Evolutionary conservation across 2,888 invertebrate species (phyloP), one percentile per base, ranked within the genome.

Genomic region (Sinohyriopsis cumingii): DNA sequence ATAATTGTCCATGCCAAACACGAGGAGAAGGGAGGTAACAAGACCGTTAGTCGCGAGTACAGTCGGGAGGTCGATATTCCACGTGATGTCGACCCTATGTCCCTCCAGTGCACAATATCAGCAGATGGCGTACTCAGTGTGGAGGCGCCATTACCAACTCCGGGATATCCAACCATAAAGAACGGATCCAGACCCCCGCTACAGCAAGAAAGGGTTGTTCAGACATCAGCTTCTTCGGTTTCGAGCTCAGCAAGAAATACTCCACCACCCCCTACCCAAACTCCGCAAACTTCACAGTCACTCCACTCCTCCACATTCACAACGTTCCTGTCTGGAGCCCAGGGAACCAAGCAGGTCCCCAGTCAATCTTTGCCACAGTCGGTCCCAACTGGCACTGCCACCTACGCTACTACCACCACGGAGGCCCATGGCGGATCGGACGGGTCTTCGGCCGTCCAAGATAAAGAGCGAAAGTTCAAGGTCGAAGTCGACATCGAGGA

Each of bases 401-500:
- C 54, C 45, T 59, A 63, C n/a, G 59, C 70, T 1, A 7, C 18
- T 25, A 53, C 70, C 6, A 24, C 68, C 28, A 19, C 69, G 28
- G 53, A 63, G 55, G 59, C 57, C 72, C 56, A n/a, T 63, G 64
- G 24, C 59, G 65, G 64, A 45, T n/a, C 72, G 5, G 72, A 75
- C 25, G 66, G 73, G 6, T 78, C 77, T 59, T 76, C 77, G n/a
- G 80, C 79, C n/a, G 78, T 82, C 19, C 75, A 81, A 18, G 85
- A 87, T 54, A 80, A 82, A 15, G 82, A 81, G 12, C 78, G 81
- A 45, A 87, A 82, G 75, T 86, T 86, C 71, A 84, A 86, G 65
- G 80, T 87, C 20, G 86, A 88, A 61, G 84, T 89, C 63, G 85
- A 86, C 65, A 86, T 89, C 63, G 89, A 89, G 59, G 89, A 90